Percentiles rank a stretch among this genome's conserved stretches.
These are phyloP conservation scores for Zootermopsis nevadensis DNA, from an alignment of 2,888 invertebrate genomes.

Conservation along the genomic window DNA sequence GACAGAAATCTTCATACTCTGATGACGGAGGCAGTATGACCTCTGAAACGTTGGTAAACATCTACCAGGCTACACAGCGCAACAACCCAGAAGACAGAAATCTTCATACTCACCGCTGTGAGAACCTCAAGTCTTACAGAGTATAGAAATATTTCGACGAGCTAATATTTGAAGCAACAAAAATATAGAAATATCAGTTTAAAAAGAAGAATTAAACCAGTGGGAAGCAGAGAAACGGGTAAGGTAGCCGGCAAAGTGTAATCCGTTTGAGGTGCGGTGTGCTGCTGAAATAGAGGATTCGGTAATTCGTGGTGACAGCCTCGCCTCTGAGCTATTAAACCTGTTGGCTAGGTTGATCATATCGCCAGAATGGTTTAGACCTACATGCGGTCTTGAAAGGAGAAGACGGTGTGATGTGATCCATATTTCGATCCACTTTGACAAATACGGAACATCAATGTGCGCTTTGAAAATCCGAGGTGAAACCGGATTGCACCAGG, in stretches of 20 bases:
- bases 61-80: no score
- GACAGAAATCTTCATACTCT: no score
- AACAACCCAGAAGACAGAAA: no score
- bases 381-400: background rate
- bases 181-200: background rate
- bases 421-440: background rate
- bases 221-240: background rate
- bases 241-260: background rate
- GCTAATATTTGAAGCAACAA: background rate
- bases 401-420: background rate
- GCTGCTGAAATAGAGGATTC: background rate
- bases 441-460: background rate
- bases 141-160: background rate
- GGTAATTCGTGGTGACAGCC: background rate
- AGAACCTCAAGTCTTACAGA: no score
- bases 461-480: background rate
- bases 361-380: background rate
- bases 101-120: no score
- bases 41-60: no score
- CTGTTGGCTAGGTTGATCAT: conserved; percentile 5
- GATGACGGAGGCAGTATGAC: no score
- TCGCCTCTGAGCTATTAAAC: background rate
- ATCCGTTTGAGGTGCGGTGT: conserved; percentile 9
- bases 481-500: background rate
- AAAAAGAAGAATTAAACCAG: background rate